Percentiles rank a stretch among this genome's conserved stretches.
Evolutionary conservation across 1,140 invertebrate genomes (phyloP).

Genomic region (Limonius californicus): DNA sequence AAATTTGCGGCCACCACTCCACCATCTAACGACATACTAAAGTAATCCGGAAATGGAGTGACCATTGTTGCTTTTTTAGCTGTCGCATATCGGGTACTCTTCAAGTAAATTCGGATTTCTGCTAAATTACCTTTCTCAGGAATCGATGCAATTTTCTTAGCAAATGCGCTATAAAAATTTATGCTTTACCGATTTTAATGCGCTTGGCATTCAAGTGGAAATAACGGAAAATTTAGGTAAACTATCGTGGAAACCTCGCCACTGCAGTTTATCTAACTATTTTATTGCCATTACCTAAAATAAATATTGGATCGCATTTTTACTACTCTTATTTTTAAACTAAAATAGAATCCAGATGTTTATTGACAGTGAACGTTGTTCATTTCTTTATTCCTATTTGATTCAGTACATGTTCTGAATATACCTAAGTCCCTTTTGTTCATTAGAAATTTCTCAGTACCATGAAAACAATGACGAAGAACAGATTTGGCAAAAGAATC

Average conservation of each 20-base stretch:
- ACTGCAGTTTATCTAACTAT: neutral
- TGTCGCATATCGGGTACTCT: neutral
- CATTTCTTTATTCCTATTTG: no score
- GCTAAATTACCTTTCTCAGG: conserved; percentile 27
- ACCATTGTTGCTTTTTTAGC: conserved; percentile 30
- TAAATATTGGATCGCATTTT: no score
- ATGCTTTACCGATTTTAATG: conserved; percentile 37
- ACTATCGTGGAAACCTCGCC: neutral
- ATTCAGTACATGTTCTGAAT: no score
- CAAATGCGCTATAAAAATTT: conserved; percentile 39
- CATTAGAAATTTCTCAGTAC: no score
- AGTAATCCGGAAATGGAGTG: conserved; percentile 33
- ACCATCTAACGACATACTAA: conserved; percentile 7
- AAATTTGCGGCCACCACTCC: neutral
- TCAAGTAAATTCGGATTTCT: neutral
- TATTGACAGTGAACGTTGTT: no score
- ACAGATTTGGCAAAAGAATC: no score
- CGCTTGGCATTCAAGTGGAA: neutral
- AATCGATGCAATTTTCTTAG: conserved; percentile 39
- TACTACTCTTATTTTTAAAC: no score
- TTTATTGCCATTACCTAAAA: no score
- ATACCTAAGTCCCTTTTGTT: no score
- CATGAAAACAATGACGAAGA: no score
- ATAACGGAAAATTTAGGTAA: neutral
- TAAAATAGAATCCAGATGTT: no score